phyloP scores from a whole-genome alignment of 2,797 vertebrate genomes.

The Eidolon dupreanum region DNA sequence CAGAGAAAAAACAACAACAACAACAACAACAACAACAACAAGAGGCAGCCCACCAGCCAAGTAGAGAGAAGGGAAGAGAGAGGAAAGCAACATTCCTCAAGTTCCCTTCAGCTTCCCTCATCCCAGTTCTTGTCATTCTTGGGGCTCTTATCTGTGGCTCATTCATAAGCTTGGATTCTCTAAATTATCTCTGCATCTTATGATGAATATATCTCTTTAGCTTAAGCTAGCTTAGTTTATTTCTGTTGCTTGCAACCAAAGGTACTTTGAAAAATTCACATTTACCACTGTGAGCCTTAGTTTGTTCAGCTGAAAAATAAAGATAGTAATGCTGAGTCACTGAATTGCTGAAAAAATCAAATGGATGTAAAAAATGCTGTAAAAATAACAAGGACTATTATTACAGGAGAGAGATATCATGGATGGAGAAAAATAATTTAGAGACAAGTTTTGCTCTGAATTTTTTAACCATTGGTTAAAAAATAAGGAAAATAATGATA shows the following conservation, averaged over 20 bases:
- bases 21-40: too few species aligned
- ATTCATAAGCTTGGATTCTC: not conserved
- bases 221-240: not conserved
- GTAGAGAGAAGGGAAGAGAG: not conserved
- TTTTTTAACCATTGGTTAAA: not conserved
- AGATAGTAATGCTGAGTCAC: not conserved
- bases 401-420: not conserved
- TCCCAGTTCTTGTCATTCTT: not conserved
- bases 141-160: not conserved
- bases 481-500: slow-evolving; percentile 4
- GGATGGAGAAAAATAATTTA: slow-evolving; percentile 14
- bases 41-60: not conserved
- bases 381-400: not conserved
- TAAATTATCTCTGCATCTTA: not conserved
- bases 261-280: not conserved
- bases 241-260: slow-evolving; percentile 26
- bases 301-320: slow-evolving; percentile 9
- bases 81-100: not conserved
- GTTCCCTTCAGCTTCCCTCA: not conserved
- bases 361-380: not conserved
- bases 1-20: not conserved
- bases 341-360: not conserved
- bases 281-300: not conserved
- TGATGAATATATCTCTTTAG: not conserved
- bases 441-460: not conserved